Evolutionary conservation across 2,797 vertebrate genomes (phyloP).

Genomic region (Brachyalestes nurse): DNA sequence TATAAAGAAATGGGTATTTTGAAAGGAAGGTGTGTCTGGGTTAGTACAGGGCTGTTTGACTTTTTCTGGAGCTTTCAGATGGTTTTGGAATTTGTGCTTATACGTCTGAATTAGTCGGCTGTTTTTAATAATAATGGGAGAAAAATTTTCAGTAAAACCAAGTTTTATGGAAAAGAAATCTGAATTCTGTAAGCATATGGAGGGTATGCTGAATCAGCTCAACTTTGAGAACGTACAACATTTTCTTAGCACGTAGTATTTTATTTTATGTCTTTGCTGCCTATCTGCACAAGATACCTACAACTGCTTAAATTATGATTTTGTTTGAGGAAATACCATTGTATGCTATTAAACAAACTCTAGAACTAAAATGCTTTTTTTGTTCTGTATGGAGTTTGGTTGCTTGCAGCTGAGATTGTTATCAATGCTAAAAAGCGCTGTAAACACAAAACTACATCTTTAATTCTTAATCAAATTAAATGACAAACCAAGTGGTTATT

Average conservation of each 20-base stretch:
- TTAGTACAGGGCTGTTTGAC: neutral
- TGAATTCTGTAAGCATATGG: neutral
- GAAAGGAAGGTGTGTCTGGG: neutral
- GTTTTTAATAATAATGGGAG: neutral
- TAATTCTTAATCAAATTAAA: neutral
- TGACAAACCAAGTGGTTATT: neutral
- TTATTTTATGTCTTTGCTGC: no score
- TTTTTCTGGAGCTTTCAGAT: neutral
- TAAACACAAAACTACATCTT: neutral
- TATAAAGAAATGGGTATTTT: neutral
- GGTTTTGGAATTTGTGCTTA: neutral
- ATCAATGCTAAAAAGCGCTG: neutral
- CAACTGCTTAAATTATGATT: no score
- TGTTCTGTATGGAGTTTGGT: neutral
- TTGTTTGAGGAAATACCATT: neutral
- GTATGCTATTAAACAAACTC: neutral
- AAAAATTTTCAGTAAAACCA: neutral
- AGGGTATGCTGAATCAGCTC: no score
- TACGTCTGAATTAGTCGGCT: neutral
- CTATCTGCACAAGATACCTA: no score
- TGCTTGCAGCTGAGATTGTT: neutral
- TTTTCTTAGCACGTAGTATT: no score
- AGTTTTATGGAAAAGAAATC: neutral
- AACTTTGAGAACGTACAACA: no score
- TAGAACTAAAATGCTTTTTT: neutral